Base-by-base conservation (phyloP, 23 tunicate species). In the Trididemnum clinides region DNA sequence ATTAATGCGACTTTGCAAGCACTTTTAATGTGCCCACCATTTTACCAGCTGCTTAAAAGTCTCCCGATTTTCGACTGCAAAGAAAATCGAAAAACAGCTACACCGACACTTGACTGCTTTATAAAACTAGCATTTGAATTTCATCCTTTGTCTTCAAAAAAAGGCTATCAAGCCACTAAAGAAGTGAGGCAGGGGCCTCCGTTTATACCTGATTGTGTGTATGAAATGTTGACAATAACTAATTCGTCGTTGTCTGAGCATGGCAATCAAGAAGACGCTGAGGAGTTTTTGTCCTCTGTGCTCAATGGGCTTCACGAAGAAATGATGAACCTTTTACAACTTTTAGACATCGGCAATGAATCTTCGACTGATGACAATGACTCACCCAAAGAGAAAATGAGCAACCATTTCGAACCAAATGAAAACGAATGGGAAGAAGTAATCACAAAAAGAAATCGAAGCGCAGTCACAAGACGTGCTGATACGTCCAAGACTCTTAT, bases 341-440 rank as follows among this genome's bases (percentile, higher is more conserved):
- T 37, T 7, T 7, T 19, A 2, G 15, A 28, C 10, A 23, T 28
- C 6, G 57, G 57, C 22, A 21, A 69, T 28, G 25, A 59, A 10
- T 4, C 20, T 59, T 4, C 25, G 5, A n/a, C 5, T 5, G 31
- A 66, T 66, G 75, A 66, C 30, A 66, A 31, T 31, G 26, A 73
- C 57, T 1, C 2, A 12, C 30, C 27, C 10, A 19, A 26, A 2
- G 80, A 5, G 3, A 37, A 37, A 28, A 36, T 3, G 7, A 26
- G 28, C 6, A 2, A 2, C 38, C 26, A 62, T 18, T 15, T 0
- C 23, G 65, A 81, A 1, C 32, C 69, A 19, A 36, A 38, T 21
- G 64, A 35, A 12, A 87, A 92, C 2, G 92, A 88, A 78, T 92
- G 97, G 97, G 97, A 92, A 74, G 97, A 92, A 63, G 97, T 92